These are phyloP conservation scores for Rhopalosiphum nymphaeae DNA, from an alignment of 2,888 invertebrate species.

Conservation along the genomic window DNA sequence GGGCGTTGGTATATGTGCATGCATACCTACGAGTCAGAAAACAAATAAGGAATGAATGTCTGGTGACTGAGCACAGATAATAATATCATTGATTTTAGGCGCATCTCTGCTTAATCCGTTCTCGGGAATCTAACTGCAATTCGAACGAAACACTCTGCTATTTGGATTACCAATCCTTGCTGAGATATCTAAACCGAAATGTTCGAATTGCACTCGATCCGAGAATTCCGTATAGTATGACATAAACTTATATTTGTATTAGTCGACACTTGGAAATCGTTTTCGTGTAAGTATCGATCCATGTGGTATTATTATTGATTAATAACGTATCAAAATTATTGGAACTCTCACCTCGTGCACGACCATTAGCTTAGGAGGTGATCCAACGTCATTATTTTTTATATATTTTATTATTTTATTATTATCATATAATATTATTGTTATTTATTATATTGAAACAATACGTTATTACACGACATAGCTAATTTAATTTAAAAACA, in stretches of 20 bases:
- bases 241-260: not conserved
- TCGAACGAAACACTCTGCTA: not conserved
- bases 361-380: too few relatives aligned
- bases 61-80: not conserved
- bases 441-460: too few relatives aligned
- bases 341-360: too few relatives aligned
- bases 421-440: too few relatives aligned
- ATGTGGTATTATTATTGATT: not conserved
- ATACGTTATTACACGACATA: not conserved
- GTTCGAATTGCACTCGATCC: too few relatives aligned
- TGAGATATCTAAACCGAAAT: not conserved
- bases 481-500: not conserved
- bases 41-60: not conserved
- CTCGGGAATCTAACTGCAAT: not conserved
- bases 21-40: not conserved
- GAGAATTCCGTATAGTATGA: not conserved
- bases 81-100: not conserved
- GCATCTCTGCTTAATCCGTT: not conserved
- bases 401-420: too few relatives aligned
- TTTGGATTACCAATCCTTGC: not conserved
- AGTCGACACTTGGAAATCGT: not conserved
- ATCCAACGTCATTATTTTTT: too few relatives aligned
- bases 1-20: not conserved
- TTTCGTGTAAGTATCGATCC: not conserved
- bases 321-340: too few relatives aligned